A percentile compares a stretch with the other conserved stretches of the same genome.
phyloP scores from a whole-genome alignment of 2,113 vertebrate species.

The Xiphorhynchus elegans region DNA sequence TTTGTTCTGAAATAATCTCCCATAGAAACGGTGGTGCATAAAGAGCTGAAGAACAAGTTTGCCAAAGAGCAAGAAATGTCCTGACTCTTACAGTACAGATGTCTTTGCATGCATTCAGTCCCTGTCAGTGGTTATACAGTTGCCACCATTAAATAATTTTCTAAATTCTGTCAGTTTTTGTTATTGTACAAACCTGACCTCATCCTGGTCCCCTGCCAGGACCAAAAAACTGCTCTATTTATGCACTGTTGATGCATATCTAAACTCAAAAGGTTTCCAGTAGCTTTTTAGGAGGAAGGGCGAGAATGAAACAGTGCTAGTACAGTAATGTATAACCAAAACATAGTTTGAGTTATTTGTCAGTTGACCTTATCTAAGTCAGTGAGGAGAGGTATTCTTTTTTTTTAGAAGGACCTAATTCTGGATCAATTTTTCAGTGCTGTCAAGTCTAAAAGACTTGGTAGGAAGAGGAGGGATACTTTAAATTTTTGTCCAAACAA shows the following conservation, averaged over 20 bases:
- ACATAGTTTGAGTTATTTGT: neutral
- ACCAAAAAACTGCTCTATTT: neutral
- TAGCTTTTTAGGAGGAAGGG: neutral
- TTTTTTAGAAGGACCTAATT: neutral
- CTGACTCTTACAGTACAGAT: neutral
- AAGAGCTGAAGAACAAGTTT: neutral
- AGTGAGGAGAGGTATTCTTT: neutral
- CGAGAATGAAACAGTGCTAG: neutral
- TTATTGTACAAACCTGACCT: conserved; percentile 50
- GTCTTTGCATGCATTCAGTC: neutral
- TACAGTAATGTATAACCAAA: neutral
- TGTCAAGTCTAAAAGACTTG: neutral
- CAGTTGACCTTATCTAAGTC: neutral
- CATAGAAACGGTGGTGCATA: neutral
- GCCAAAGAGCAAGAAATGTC: neutral
- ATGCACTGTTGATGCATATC: neutral
- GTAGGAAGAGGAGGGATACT: neutral
- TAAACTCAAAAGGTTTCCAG: neutral
- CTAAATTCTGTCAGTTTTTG: conserved; percentile 56
- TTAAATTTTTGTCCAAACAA: neutral
- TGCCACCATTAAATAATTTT: conserved; percentile 52
- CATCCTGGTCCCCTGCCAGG: conserved; percentile 49
- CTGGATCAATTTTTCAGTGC: neutral
- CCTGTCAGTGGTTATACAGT: neutral
- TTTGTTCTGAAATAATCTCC: conserved; percentile 3